Evolutionary conservation across 2,888 invertebrate genomes (phyloP).

Genomic region (Seira musarum): DNA sequence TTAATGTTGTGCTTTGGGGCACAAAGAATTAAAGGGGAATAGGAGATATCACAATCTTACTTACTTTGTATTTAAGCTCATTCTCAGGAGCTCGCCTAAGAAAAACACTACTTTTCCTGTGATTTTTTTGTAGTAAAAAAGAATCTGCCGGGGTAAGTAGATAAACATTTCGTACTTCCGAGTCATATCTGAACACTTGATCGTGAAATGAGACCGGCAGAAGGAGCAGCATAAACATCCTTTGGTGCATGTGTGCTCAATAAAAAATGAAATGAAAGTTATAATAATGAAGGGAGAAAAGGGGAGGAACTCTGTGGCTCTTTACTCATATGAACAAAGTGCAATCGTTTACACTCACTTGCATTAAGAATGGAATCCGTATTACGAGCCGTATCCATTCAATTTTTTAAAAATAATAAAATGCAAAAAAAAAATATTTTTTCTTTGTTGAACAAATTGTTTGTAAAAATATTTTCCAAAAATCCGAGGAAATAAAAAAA

Average conservation of each 20-base stretch:
- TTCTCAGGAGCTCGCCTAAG: neutral
- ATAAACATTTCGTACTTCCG: constrained; percentile 12
- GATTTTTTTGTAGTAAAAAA: neutral
- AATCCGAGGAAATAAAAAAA: no score
- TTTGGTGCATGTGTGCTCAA: constrained; percentile 7
- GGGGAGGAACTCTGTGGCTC: constrained; percentile 18
- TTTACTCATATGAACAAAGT: neutral
- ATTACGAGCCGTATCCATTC: neutral
- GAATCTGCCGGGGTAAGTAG: neutral
- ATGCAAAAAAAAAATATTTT: no score
- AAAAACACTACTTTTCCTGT: neutral
- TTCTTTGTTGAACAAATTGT: no score
- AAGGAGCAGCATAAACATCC: neutral
- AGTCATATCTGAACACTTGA: constrained; percentile 9
- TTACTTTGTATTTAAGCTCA: no score
- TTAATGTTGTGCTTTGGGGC: neutral
- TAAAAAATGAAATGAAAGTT: constrained; percentile 17
- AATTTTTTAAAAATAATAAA: no score
- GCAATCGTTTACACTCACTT: neutral
- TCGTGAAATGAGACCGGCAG: constrained; percentile 11
- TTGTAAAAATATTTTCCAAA: no score
- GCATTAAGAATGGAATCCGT: neutral
- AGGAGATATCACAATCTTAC: neutral
- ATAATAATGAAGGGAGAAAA: constrained; percentile 18
- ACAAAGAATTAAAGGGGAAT: neutral